phyloP scores from a whole-genome alignment of 2,797 vertebrate genomes.

The Microhierax caerulescens region DNA sequence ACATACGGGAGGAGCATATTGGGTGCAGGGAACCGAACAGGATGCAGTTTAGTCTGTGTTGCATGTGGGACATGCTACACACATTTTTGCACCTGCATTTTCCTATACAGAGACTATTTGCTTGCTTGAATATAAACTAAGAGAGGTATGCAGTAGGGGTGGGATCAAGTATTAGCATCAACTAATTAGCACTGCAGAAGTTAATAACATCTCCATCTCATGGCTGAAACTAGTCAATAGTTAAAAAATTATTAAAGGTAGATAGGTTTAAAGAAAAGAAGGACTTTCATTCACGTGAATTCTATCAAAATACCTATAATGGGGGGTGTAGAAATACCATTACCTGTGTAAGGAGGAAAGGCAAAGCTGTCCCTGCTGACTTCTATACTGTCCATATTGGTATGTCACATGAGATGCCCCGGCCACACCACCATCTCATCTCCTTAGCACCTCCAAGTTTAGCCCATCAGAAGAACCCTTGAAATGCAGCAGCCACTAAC shows the following conservation, averaged over 20 bases:
- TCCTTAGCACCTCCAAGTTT: not conserved
- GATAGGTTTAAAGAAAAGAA: not conserved
- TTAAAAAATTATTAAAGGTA: not conserved
- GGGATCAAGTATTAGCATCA: not conserved
- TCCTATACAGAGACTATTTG: not conserved
- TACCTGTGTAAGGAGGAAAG: not conserved
- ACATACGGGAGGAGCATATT: not conserved
- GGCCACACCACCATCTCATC: not conserved
- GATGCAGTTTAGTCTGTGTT: not conserved
- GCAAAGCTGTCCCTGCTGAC: not conserved
- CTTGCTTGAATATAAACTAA: not conserved
- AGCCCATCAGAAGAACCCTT: not conserved
- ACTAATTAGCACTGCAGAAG: not conserved
- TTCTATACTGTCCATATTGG: accelerated
- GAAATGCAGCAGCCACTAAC: not conserved
- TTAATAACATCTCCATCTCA: not conserved
- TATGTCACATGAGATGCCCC: not conserved
- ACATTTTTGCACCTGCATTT: not conserved
- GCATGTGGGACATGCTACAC: not conserved
- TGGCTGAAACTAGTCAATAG: not conserved
- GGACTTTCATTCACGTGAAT: not conserved
- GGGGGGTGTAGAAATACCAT: not conserved
- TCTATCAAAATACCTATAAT: not conserved
- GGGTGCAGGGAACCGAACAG: not conserved
- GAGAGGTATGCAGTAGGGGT: not conserved